Percentiles rank a stretch among this genome's conserved stretches.
phyloP scores from a whole-genome alignment of 2,888 invertebrate genomes.

The Serripes groenlandicus region DNA sequence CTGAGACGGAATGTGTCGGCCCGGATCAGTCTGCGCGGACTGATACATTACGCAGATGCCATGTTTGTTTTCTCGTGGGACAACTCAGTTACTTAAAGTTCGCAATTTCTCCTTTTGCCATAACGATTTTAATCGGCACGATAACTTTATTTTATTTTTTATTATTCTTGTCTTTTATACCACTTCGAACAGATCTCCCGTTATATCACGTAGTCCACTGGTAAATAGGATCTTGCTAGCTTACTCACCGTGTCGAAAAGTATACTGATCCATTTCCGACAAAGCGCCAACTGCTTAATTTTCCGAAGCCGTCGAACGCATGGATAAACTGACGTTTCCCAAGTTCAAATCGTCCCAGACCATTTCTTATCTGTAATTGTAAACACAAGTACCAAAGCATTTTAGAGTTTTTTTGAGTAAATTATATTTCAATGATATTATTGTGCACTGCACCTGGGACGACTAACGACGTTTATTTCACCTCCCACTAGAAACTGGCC shows the following conservation, averaged over 20 bases:
- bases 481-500: too few species aligned
- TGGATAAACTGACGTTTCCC: slow-evolving; percentile 70
- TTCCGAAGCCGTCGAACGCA: slow-evolving; percentile 76
- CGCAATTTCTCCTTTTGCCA: too few species aligned
- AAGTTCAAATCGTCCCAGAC: slow-evolving; percentile 74
- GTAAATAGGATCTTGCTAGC: not conserved
- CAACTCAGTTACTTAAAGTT: too few species aligned
- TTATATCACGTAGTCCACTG: not conserved
- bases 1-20: too few species aligned
- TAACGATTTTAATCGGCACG: not conserved
- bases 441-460: too few species aligned
- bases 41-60: too few species aligned
- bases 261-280: slow-evolving; percentile 59
- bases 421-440: too few species aligned
- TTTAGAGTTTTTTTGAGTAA: too few species aligned
- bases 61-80: too few species aligned
- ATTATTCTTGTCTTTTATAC: not conserved
- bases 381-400: too few species aligned
- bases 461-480: too few species aligned
- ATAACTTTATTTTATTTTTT: not conserved
- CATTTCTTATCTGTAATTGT: slow-evolving; percentile 86
- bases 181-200: not conserved
- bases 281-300: slow-evolving; percentile 73
- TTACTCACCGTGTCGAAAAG: slow-evolving; percentile 67
- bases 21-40: too few species aligned